Percentiles rank a stretch among this genome's conserved stretches.
Evolutionary conservation across 2,888 invertebrate genomes (phyloP).

Genomic region (Amphipoea lucens): DNA sequence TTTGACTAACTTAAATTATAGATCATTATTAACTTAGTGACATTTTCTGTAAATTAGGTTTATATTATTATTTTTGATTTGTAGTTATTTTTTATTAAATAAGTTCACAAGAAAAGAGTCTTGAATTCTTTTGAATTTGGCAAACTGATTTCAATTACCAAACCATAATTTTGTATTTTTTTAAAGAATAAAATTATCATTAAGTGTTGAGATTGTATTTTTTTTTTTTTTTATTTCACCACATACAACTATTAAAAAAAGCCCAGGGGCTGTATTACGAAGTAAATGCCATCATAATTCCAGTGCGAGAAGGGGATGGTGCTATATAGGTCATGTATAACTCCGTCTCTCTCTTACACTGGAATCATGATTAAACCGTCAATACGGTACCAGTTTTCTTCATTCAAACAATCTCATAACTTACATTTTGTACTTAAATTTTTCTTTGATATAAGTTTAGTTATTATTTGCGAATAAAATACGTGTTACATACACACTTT

Average conservation of each 20-base stretch:
- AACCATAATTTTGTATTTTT: not conserved
- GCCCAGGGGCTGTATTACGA: not conserved
- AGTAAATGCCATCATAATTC: not conserved
- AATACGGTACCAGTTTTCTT: slow-evolving; percentile 5
- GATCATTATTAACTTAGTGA: slow-evolving; percentile 52
- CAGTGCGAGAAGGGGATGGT: not conserved
- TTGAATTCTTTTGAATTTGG: not conserved
- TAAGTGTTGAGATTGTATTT: slow-evolving; percentile 35
- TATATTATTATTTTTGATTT: slow-evolving; percentile 16
- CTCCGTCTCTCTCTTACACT: not conserved
- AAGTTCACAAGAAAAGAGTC: not conserved
- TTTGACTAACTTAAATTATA: slow-evolving; percentile 64
- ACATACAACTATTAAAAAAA: slow-evolving; percentile 6
- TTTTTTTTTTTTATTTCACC: not conserved
- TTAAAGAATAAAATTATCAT: not conserved
- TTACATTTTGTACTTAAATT: slow-evolving; percentile 58
- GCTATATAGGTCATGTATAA: not conserved
- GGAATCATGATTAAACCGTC: not conserved
- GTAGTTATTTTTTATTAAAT: not conserved
- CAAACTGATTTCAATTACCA: not conserved
- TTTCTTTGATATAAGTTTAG: slow-evolving; percentile 39
- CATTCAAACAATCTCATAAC: slow-evolving; percentile 29
- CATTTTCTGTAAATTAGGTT: slow-evolving; percentile 52
- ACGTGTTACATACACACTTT: not conserved
- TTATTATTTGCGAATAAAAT: slow-evolving; percentile 34